Base-by-base conservation (phyloP, 1,140 invertebrate species). In the Drosophila lacteicornis region DNA sequence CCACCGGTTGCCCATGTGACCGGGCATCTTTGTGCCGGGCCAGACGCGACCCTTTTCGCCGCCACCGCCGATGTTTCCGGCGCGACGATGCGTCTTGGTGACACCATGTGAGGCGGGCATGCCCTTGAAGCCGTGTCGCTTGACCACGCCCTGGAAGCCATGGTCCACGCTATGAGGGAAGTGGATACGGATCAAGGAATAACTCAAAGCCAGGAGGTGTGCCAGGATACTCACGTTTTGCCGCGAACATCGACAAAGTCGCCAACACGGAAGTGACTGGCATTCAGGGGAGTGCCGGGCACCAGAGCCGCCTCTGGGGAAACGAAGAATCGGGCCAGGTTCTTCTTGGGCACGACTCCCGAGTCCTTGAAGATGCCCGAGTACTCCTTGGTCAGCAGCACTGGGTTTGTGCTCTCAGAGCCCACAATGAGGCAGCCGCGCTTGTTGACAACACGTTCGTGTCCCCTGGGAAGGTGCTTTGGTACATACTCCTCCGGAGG, bases 71-170 rank as follows among this genome's bases (percentile, higher is more conserved):
- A 99, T 98, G 82, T 96, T 96, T 73, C 99, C 99, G 58, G 96
- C 95, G 91, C 98, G 95, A 78, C 99, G 94, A 93, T 99, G 98
- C 22, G 97, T 97, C 95, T 99, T 99, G 1, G 99, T 99, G 5
- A 96, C 95, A 80, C 99, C 98, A 92, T 99, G 98, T 53, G 96
- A 96, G 9, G 96, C 96, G 73, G 97, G 98, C 95, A 97, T 96
- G 65, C 99, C 99, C 92, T 97, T 96, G 91, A 99, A 98, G 45
- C 98, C 98, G 95, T 98, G 99, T 30, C 99, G 94, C 94, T 98
- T 99, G 94, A 99, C 97, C 0, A 99, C 99, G 57, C 99, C 99
- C 95, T 99, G 98, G 92, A 99, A 99, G n/a, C 99, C 99, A 91
- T 96, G 95, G 91, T 98, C 96, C 47, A 98, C 96, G 4, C 97